Evolutionary conservation across 2,888 invertebrate genomes (phyloP), one percentile per base, ranked within the genome.

Genomic region (Microplitis manilae): DNA sequence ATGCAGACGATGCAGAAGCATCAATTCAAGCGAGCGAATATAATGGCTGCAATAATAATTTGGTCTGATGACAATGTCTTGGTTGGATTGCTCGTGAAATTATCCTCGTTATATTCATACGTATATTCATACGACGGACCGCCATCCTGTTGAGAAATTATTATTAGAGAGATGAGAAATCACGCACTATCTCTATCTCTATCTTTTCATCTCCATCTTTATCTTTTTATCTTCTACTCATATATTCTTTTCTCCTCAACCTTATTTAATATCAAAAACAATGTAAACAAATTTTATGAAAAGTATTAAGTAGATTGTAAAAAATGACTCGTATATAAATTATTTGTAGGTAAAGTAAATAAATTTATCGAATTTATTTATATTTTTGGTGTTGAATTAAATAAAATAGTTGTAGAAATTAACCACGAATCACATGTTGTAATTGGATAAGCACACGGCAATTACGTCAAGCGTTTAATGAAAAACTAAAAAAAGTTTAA

Each of bases 361-460:
- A 30, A 30, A 30, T 1, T 20, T 20, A 20, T 20, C 20, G 20
- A 30, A 30, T 30, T 30, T 30, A 30, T 30, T 30, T 30, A 2
- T 7, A 68, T 68, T 68, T 68, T 67, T 67, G 5, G 30, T 50
- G 41, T n/a, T 17, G 6, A 50, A 68, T 40, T 40, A 68, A 20
- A 65, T 15, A 65, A 20, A 41, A 17, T 68, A 17, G n/a, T 15
- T 50, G 62, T 67, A 20, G 64, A 60, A 13, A 70, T 61, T 40
- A n/a, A 71, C 9, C 61, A 15, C 6, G 38, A 30, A 50, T 67
- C 50, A 67, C 50, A 38, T 15, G 59, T 73, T 59, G 73, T 73
- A 73, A 73, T 73, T 73, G 73, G 73, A 73, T 50, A 59, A 50
- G 60, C 69, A 73, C 73, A 77, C 41, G 38, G 62, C 61, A 69